Base-by-base conservation (phyloP, 1,140 invertebrate genomes). In the Acyrthosiphon pisum region DNA sequence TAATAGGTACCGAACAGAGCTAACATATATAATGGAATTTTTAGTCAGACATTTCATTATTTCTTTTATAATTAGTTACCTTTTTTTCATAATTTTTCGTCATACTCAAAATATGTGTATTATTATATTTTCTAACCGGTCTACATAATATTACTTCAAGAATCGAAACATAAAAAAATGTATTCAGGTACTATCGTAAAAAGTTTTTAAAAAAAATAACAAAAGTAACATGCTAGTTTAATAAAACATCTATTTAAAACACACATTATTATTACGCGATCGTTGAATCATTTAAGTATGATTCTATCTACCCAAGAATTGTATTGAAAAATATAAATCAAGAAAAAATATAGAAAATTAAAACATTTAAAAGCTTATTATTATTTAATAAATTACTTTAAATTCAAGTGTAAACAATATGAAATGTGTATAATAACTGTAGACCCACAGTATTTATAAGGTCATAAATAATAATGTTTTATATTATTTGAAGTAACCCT, bases 391-490 rank as follows among this genome's bases (percentile, higher is more conserved):
- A 84, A 44, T 84, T 2, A 44, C 37, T 26, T 9, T 41, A 44
- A 37, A 81, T 81, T 81, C 11, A n/a, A 37, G 41, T 84, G 22
- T 30, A 84, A 84, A 84, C 23, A 84, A 44, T 84, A 84, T 84
- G 3, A 44, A 26, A 30, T 44, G 44, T 83, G 20, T 41, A 23
- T 41, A 41, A 37, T 41, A 37, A 83, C 41, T 83, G 8, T 41
- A 41, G 20, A 83, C 8, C 8, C 37, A 4, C 7, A 35, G 35
- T 87, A 87, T 87, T 46, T 87, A 87, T 46, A 46, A 26, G 44
- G 84, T 48, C 84, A 6, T 87, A 87, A 87, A 87, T 87, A 84
- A 84, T 84, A 46, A 26, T 87, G n/a, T 46, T 30, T 87, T 87
- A 87, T 48, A 87, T n/a, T 46, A 87, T 87, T n/a, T 30, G 83